Base-by-base conservation (phyloP, 1,140 invertebrate species). In the Nephotettix cincticeps region DNA sequence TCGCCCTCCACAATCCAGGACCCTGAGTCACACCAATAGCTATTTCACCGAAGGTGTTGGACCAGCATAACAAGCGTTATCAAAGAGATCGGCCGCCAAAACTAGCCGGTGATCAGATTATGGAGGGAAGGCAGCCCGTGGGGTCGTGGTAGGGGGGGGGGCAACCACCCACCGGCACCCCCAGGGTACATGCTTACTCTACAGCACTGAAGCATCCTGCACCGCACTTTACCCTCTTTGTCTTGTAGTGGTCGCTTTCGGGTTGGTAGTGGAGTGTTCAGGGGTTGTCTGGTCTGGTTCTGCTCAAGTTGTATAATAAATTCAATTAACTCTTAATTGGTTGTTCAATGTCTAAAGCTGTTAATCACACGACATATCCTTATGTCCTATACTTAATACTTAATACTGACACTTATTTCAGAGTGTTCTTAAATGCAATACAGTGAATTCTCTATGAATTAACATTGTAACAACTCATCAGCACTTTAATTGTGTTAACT, bases 71-170 rank as follows among this genome's bases (percentile, higher is more conserved):
- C 56, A 27, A 61, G 56, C 56, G 25, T 61, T 61, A 61, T 61
- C 56, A 61, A 54, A 54, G 56, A 61, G 56, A 61, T 61, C 56
- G 25, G 23, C 56, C 56, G 56, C 56, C 56, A 61, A 61, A 61
- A 61, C 56, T 61, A 61, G 56, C 56, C 27, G 56, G 56, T 61
- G 28, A 61, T 61, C 56, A 6, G 56, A 61, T 61, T 61, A 61
- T 3, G 56, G 21, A 25, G 56, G 17, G 47, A n/a, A n/a, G n/a
- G n/a, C n/a, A n/a, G 40, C n/a, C 40, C 40, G n/a, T 19, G 47
- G 47, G 4, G 4, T 51, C 6, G 47, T 4, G 25, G 56, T 2
- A 25, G n/a, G n/a, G 21, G 56, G 56, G 56, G 6, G 56, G 56
- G 25, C 4, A 13, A 29, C 14, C 21, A 9, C 56, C 56, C 56